These are phyloP conservation scores for Danaus plexippus DNA, from an alignment of 1,140 invertebrate species.

Conservation along the genomic window DNA sequence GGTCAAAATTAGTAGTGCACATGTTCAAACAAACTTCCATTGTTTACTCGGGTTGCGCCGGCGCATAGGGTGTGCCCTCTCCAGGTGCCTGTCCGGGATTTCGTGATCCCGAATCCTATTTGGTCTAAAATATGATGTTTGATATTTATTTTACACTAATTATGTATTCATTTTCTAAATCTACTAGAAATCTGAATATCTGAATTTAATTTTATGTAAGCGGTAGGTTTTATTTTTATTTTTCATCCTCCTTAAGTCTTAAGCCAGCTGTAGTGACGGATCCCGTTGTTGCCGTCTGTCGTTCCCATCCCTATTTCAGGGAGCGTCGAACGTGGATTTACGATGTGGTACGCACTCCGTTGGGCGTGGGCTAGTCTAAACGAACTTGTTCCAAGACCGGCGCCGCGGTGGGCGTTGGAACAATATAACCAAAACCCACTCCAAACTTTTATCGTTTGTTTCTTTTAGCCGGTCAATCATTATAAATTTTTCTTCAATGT, in stretches of 20 bases:
- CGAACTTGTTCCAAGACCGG: slow-evolving; percentile 1
- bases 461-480: neutral
- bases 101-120: no score
- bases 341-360: slow-evolving; percentile 12
- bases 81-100: no score
- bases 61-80: slow-evolving; percentile 15
- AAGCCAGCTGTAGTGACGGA: no score
- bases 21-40: slow-evolving; percentile 66
- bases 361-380: slow-evolving; percentile 16
- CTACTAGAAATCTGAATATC: no score
- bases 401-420: slow-evolving; percentile 9
- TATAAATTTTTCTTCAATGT: no score
- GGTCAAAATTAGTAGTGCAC: slow-evolving; percentile 68
- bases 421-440: slow-evolving; percentile 2
- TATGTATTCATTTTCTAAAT: no score
- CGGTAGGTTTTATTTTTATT: no score
- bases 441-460: slow-evolving; percentile 2
- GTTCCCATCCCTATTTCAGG: neutral
- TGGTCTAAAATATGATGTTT: no score
- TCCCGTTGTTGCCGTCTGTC: no score
- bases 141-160: no score
- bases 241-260: no score
- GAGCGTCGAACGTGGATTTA: slow-evolving; percentile 27
- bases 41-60: slow-evolving; percentile 49
- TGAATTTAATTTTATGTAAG: no score